A percentile compares a stretch with the other conserved stretches of the same genome.
Conservation (phyloP, 2,797 vertebrate genomes). For the Apodemus agrarius region DNA sequence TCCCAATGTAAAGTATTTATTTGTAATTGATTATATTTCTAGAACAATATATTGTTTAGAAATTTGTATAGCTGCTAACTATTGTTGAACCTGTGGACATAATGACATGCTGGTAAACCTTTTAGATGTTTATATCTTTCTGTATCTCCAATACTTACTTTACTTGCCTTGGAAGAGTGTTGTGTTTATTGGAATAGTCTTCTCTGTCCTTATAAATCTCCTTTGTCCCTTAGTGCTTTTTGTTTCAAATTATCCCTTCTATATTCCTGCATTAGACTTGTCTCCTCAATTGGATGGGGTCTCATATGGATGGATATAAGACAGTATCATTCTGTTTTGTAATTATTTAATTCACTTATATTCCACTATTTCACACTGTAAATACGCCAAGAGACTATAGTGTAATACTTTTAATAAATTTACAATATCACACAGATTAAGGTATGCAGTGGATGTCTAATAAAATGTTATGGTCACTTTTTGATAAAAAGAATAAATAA, state of each 20-base stretch:
- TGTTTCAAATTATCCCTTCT: not conserved
- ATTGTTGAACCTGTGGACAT: not conserved
- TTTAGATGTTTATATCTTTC: not conserved
- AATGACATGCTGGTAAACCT: not conserved
- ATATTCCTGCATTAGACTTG: not conserved
- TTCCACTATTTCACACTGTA: not conserved
- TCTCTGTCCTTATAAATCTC: not conserved
- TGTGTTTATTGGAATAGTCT: not conserved
- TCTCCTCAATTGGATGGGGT: not conserved
- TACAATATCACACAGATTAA: not conserved
- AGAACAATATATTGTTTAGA: not conserved
- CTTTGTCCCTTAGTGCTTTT: not conserved
- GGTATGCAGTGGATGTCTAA: not conserved
- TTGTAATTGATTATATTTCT: not conserved
- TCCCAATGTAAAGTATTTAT: slow-evolving; percentile 42
- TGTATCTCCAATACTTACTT: not conserved
- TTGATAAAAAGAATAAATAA: slow-evolving; percentile 27
- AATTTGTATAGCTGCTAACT: not conserved
- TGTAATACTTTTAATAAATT: not conserved
- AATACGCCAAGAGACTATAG: not conserved
- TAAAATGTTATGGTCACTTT: not conserved
- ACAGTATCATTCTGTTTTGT: not conserved
- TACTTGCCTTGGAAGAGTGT: not conserved
- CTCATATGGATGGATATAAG: not conserved
- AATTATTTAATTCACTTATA: slow-evolving; percentile 35